Percentiles rank a stretch among this genome's conserved stretches.
Evolutionary conservation across 2,888 invertebrate genomes (phyloP).

Genomic region (Folsomia manolachei): DNA sequence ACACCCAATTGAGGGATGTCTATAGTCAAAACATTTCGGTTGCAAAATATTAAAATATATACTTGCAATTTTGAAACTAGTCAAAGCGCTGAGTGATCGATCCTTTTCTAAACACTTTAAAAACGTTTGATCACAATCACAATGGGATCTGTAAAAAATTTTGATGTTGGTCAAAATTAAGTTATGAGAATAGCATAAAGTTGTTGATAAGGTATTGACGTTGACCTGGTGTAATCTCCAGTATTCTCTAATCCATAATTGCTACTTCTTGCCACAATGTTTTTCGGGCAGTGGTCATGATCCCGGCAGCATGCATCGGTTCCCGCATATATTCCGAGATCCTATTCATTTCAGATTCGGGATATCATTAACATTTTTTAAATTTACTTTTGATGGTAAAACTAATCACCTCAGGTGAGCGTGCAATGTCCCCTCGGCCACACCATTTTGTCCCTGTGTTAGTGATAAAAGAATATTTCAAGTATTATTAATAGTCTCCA

Average conservation of each 20-base stretch:
- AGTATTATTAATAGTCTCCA: too few relatives aligned
- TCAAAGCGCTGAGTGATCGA: constrained; percentile 57
- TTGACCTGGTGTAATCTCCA: constrained; percentile 66
- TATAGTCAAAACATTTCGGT: constrained; percentile 68
- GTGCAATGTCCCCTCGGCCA: constrained; percentile 66
- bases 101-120: constrained; percentile 65
- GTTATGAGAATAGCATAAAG: too few relatives aligned
- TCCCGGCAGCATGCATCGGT: constrained; percentile 67
- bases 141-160: constrained; percentile 61
- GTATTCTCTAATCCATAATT: constrained; percentile 65
- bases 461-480: not conserved
- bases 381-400: too few relatives aligned
- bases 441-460: constrained; percentile 71
- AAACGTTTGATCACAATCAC: constrained; percentile 68
- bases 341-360: too few relatives aligned
- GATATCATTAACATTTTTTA: too few relatives aligned
- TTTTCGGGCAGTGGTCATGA: constrained; percentile 67
- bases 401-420: constrained; percentile 57
- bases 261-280: constrained; percentile 60
- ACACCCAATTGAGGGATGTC: constrained; percentile 60
- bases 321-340: constrained; percentile 64
- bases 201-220: constrained; percentile 8
- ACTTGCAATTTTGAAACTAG: constrained; percentile 60
- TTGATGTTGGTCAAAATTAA: not conserved
- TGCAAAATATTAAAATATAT: constrained; percentile 72